Base-by-base conservation (phyloP, 2,113 vertebrate species). In the Ctenodactylus gundi region DNA sequence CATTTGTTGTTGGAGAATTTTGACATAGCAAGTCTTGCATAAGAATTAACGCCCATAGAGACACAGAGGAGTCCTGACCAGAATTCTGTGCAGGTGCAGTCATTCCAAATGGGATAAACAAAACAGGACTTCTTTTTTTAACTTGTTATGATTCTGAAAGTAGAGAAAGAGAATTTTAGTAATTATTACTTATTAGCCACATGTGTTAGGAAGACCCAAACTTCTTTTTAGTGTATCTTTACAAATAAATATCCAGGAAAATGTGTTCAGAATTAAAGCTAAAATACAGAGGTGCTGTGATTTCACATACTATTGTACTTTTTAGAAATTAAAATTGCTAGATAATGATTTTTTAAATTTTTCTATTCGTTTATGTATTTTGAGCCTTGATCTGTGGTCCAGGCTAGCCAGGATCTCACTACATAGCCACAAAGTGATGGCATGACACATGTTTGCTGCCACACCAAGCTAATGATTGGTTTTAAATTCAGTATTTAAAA, bases 331-430 rank as follows among this genome's bases (percentile, higher is more conserved):
- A 58, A 91, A 46, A 82, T 77, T 87, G 1, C 34, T 88, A 15
- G 68, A 41, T 91, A 91, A 93, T 82, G 80, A 90, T 78, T 85
- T 57, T 53, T 75, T n/a, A n/a, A n/a, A n/a, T n/a, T n/a, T n/a
- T n/a, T n/a, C n/a, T n/a, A n/a, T n/a, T n/a, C n/a, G n/a, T n/a
- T n/a, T n/a, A n/a, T n/a, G n/a, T n/a, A n/a, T n/a, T n/a, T n/a
- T n/a, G n/a, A n/a, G n/a, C n/a, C n/a, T n/a, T n/a, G n/a, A n/a
- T n/a, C n/a, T n/a, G n/a, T n/a, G n/a, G n/a, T n/a, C n/a, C n/a
- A n/a, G n/a, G n/a, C n/a, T n/a, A n/a, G n/a, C n/a, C n/a, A n/a
- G n/a, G n/a, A n/a, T n/a, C n/a, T n/a, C n/a, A n/a, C n/a, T n/a
- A n/a, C n/a, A n/a, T n/a, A n/a, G n/a, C n/a, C n/a, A n/a, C n/a